Conservation (phyloP, 2,113 vertebrate species). For the Dermatemys mawii region DNA sequence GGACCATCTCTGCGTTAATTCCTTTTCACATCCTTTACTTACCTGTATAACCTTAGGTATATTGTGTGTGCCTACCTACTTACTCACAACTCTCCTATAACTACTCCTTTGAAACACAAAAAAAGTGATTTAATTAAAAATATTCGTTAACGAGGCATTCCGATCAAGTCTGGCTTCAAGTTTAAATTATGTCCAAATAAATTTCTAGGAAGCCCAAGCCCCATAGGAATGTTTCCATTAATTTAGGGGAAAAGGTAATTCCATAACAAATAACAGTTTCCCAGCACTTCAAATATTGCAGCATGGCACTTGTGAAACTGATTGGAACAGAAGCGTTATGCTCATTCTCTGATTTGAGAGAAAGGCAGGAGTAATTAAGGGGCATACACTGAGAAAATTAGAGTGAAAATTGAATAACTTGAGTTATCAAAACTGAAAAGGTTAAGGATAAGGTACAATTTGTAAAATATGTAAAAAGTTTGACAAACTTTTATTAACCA, state of each 20-base stretch:
- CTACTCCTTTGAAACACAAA: not conserved
- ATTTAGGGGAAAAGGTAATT: not conserved
- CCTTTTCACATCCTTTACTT: not conserved
- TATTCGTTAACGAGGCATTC: not conserved
- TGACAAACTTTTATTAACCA: not conserved
- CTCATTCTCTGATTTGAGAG: not conserved
- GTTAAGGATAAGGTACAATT: not conserved
- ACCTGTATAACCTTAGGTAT: not conserved
- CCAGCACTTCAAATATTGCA: not conserved
- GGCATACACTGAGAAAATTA: not conserved
- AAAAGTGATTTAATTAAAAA: not conserved
- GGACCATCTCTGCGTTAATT: not conserved
- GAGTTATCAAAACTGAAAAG: not conserved
- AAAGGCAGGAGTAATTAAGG: not conserved
- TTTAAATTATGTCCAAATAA: not conserved
- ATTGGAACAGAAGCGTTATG: not conserved
- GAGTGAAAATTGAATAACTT: not conserved
- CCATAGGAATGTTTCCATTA: not conserved
- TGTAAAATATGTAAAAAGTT: not conserved
- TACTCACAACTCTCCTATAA: not conserved
- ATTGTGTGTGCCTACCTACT: not conserved
- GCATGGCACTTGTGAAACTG: not conserved
- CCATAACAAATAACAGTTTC: not conserved
- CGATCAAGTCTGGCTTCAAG: too few relatives aligned
- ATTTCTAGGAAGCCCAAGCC: not conserved